Percentiles rank a stretch among this genome's conserved stretches.
These are phyloP conservation scores for Urechis unicinctus DNA, from an alignment of 2,888 invertebrate genomes.

Conservation along the genomic window DNA sequence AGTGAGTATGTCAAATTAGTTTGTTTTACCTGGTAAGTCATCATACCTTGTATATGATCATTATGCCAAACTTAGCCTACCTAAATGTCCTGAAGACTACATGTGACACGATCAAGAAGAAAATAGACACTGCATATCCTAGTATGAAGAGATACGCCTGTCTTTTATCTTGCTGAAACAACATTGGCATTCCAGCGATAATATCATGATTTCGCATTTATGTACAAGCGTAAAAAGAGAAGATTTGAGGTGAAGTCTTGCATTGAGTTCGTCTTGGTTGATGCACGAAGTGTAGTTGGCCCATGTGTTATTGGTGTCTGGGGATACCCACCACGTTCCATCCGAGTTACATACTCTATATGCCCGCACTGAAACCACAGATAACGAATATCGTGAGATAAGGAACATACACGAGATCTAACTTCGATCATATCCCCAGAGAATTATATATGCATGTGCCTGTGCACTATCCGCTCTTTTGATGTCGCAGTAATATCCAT, in stretches of 20 bases:
- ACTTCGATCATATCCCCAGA: too few relatives aligned
- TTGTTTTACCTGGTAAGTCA: background rate
- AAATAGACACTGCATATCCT: slow-evolving; percentile 79
- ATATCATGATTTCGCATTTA: too few relatives aligned
- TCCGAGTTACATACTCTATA: slow-evolving; percentile 73
- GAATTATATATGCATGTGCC: too few relatives aligned
- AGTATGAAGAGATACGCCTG: slow-evolving; percentile 75
- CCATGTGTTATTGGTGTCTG: slow-evolving; percentile 70
- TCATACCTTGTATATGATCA: too few relatives aligned
- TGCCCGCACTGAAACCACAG: slow-evolving; percentile 23
- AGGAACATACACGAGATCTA: too few relatives aligned
- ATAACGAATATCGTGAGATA: too few relatives aligned
- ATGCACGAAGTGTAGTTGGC: slow-evolving; percentile 88
- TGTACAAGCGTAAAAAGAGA: too few relatives aligned
- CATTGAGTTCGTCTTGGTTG: slow-evolving; percentile 54
- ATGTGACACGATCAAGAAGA: slow-evolving; percentile 75
- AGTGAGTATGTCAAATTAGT: background rate
- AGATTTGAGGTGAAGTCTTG: too few relatives aligned
- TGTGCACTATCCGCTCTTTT: too few relatives aligned
- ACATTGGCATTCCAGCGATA: too few relatives aligned
- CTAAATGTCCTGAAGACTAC: slow-evolving; percentile 78
- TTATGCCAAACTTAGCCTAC: slow-evolving; percentile 57
- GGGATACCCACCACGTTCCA: slow-evolving; percentile 79
- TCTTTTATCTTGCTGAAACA: slow-evolving; percentile 64
- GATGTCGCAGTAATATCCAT: too few relatives aligned